phyloP scores from a whole-genome alignment of 2,113 vertebrate species.

The Pluvialis apricaria region DNA sequence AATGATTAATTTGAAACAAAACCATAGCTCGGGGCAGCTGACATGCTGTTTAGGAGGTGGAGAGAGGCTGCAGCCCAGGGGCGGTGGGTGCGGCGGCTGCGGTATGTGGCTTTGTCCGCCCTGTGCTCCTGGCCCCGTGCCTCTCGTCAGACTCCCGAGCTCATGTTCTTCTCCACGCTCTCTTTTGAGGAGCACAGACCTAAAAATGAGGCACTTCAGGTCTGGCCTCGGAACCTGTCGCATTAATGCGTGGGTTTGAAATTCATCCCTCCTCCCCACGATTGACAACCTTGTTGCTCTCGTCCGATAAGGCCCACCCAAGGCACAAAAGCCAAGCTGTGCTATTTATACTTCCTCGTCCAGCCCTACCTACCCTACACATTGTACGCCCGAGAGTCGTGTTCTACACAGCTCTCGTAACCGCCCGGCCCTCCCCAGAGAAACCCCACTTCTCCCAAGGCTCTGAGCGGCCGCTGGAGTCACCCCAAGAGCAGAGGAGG shows the following conservation, averaged over 20 bases:
- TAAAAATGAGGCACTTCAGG: background rate
- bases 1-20: background rate
- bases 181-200: background rate
- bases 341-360: slow-evolving; percentile 32
- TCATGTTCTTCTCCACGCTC: fast-evolving
- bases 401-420: background rate
- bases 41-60: background rate
- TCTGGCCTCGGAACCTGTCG: background rate
- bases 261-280: background rate
- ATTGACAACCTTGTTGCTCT: background rate
- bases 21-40: background rate
- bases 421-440: background rate
- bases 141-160: background rate
- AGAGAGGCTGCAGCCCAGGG: background rate
- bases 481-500: background rate
- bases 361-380: background rate
- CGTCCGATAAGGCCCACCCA: background rate
- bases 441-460: background rate
- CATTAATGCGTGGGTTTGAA: background rate
- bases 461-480: fast-evolving
- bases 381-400: background rate
- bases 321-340: slow-evolving; percentile 25
- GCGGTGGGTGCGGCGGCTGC: background rate
- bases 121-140: background rate
- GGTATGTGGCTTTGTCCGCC: fast-evolving